These are phyloP conservation scores for Buceros bicornis DNA, from an alignment of 2,797 vertebrate genomes.

Conservation along the genomic window DNA sequence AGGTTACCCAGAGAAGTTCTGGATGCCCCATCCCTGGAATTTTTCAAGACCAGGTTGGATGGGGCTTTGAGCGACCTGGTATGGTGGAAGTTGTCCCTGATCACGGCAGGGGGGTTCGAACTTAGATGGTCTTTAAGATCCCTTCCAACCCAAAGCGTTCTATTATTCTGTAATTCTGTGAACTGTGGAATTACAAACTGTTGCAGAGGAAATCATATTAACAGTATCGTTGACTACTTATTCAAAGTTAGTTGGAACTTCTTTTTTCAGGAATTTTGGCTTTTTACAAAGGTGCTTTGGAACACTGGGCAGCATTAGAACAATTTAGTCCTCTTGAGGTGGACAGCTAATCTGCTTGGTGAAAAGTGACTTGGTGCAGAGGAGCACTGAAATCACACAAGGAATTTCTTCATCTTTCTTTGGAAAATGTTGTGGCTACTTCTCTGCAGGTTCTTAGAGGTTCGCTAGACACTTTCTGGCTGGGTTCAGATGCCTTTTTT, in stretches of 20 bases:
- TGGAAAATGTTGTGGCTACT: neutral
- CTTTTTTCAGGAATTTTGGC: neutral
- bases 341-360: neutral
- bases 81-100: neutral
- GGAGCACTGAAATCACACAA: neutral
- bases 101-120: neutral
- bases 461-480: neutral
- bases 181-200: neutral
- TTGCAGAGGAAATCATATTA: neutral
- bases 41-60: neutral
- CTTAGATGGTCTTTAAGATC: neutral
- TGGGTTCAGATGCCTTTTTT: neutral
- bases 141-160: neutral
- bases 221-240: neutral
- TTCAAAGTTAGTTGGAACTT: neutral
- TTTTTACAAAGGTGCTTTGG: neutral
- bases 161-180: neutral
- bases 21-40: neutral
- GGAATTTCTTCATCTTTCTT: neutral
- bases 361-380: neutral
- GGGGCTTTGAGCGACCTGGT: neutral
- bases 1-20: neutral
- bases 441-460: neutral
- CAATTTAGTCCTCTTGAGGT: neutral
- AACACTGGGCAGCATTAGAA: neutral